Conservation (phyloP, 2,888 invertebrate species). For the Trichopria drosophilae region DNA sequence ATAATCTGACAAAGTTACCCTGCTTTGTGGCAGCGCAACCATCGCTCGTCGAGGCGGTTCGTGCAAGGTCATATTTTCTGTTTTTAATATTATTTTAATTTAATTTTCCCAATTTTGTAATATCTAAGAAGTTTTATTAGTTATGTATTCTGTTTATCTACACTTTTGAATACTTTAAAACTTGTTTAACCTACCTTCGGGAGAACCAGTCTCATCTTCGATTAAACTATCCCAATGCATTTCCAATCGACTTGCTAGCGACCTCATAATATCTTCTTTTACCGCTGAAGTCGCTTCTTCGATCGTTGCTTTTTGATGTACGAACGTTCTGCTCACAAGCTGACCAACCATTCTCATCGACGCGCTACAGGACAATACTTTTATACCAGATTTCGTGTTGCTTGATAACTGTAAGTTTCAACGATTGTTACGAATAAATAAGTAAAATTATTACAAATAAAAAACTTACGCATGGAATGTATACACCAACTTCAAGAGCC, state of each 20-base stretch:
- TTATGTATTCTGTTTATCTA: background rate
- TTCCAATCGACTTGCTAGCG: slow-evolving; percentile 81
- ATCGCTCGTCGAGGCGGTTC: slow-evolving; percentile 87
- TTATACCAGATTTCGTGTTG: slow-evolving; percentile 35
- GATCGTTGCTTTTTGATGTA: slow-evolving; percentile 75
- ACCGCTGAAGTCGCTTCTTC: slow-evolving; percentile 73
- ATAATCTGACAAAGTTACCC: slow-evolving; percentile 82
- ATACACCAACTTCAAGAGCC: slow-evolving; percentile 68
- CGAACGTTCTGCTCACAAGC: slow-evolving; percentile 74
- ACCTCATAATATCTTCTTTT: slow-evolving; percentile 82
- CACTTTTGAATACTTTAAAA: slow-evolving; percentile 7
- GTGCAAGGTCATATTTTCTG: slow-evolving; percentile 79
- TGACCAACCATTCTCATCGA: slow-evolving; percentile 74
- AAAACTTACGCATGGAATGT: slow-evolving; percentile 71
- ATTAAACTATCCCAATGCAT: slow-evolving; percentile 92
- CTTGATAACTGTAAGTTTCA: too few species aligned
- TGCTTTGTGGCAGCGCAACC: slow-evolving; percentile 68
- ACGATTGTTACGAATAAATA: background rate
- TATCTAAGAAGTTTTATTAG: slow-evolving; percentile 7
- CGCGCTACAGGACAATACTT: slow-evolving; percentile 61
- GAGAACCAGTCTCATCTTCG: slow-evolving; percentile 74
- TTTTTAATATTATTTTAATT: slow-evolving; percentile 17
- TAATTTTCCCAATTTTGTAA: slow-evolving; percentile 4
- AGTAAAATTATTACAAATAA: slow-evolving; percentile 15
- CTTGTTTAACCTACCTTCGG: slow-evolving; percentile 65